Evolutionary conservation across 1,140 invertebrate genomes (phyloP).

Genomic region (Cydia strobilella): DNA sequence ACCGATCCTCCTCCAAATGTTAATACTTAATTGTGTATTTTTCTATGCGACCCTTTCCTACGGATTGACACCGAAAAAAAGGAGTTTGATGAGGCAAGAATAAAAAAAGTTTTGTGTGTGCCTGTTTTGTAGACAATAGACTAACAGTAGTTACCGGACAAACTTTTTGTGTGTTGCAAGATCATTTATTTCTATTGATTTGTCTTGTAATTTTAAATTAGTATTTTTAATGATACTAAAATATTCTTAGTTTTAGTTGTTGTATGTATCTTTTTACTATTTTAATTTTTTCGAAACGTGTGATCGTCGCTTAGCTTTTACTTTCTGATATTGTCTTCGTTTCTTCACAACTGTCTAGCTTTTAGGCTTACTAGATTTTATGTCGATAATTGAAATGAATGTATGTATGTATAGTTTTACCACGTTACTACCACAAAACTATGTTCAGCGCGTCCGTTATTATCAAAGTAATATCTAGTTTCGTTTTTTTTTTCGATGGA

Average conservation of each 20-base stretch:
- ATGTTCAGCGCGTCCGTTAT: no score
- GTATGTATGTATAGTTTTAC: no score
- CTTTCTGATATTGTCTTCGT: not conserved
- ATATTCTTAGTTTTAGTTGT: not conserved
- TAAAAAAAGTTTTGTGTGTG: conserved; percentile 42
- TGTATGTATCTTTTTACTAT: not conserved
- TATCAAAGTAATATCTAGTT: no score
- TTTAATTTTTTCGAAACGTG: not conserved
- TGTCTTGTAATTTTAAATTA: not conserved
- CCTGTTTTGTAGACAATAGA: conserved; percentile 2
- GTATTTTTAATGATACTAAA: not conserved
- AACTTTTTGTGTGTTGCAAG: no score
- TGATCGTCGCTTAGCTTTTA: not conserved
- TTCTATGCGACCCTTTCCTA: conserved; percentile 63
- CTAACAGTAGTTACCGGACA: not conserved
- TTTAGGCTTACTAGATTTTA: not conserved
- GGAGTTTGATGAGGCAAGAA: conserved; percentile 83
- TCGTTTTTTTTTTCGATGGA: no score
- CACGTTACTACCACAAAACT: no score
- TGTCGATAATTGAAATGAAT: no score
- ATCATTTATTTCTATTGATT: not conserved
- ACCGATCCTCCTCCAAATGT: not conserved
- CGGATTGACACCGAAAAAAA: conserved; percentile 58
- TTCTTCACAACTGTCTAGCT: not conserved
- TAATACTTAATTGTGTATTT: conserved; percentile 58